Conservation (phyloP, 1,140 invertebrate genomes). For the Trachymyrmex cornetzi region DNA sequence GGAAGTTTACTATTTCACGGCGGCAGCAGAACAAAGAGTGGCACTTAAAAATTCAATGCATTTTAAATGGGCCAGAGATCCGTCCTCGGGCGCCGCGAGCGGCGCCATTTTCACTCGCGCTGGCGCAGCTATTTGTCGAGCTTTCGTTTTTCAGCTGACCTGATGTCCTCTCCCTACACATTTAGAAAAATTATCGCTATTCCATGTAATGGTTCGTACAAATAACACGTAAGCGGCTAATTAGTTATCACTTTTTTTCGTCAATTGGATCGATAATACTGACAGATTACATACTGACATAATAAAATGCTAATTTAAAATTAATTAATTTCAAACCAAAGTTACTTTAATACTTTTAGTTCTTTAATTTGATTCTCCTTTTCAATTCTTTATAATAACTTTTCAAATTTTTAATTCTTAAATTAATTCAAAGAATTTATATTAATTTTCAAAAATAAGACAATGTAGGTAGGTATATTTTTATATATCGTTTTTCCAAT, state of each 20-base stretch:
- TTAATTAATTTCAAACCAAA: background rate
- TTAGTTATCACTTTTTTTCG: background rate
- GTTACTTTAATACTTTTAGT: background rate
- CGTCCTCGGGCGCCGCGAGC: constrained; percentile 59
- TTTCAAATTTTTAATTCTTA: background rate
- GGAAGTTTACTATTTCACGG: constrained; percentile 70
- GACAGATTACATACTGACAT: background rate
- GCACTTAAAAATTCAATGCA: constrained; percentile 86
- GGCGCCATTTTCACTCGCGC: constrained; percentile 74
- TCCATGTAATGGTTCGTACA: constrained; percentile 11
- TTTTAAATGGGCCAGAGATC: constrained; percentile 84
- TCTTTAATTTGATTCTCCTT: background rate
- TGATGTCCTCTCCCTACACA: constrained; percentile 5
- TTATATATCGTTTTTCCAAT: background rate
- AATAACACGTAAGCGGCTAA: constrained; percentile 2
- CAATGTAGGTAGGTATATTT: background rate
- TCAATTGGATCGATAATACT: background rate
- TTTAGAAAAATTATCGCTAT: background rate
- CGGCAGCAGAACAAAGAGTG: constrained; percentile 77
- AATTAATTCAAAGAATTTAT: background rate
- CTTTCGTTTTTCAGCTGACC: constrained; percentile 38
- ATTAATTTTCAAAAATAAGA: background rate
- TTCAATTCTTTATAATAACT: background rate
- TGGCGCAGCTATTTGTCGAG: constrained; percentile 66
- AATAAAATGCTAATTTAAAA: background rate